phyloP scores from a whole-genome alignment of 2,113 vertebrate species.

The Thamnophis sirtalis region DNA sequence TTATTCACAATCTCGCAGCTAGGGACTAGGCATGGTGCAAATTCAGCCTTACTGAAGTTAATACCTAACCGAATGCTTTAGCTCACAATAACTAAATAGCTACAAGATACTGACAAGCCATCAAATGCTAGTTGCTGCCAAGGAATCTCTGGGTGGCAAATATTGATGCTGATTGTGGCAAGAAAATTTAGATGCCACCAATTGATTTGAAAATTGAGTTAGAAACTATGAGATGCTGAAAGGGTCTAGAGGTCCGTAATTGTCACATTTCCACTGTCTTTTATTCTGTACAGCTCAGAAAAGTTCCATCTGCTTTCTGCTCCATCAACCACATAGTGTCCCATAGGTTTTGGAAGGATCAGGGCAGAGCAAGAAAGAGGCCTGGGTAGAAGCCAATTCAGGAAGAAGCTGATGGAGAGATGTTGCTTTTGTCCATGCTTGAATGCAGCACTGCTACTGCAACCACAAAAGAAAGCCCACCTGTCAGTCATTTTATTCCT shows the following conservation, averaged over 20 bases:
- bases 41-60: not conserved
- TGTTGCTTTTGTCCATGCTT: conserved; percentile 26
- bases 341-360: not conserved
- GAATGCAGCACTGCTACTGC: conserved; percentile 40
- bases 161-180: not conserved
- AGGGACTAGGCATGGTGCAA: not conserved
- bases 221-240: not conserved
- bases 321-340: not conserved
- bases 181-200: not conserved
- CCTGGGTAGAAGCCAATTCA: conserved; percentile 11
- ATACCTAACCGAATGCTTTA: not conserved
- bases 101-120: not conserved
- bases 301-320: not conserved
- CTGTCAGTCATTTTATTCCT: conserved; percentile 6
- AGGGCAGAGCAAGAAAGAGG: not conserved
- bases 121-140: not conserved
- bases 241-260: not conserved
- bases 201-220: not conserved
- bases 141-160: not conserved
- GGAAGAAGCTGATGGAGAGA: conserved; percentile 16
- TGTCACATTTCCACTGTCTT: not conserved
- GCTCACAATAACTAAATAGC: not conserved
- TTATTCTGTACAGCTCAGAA: not conserved
- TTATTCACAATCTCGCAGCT: not conserved
- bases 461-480: conserved; percentile 36